These are phyloP conservation scores for Helleia helle DNA, from an alignment of 2,888 invertebrate genomes.

Conservation along the genomic window DNA sequence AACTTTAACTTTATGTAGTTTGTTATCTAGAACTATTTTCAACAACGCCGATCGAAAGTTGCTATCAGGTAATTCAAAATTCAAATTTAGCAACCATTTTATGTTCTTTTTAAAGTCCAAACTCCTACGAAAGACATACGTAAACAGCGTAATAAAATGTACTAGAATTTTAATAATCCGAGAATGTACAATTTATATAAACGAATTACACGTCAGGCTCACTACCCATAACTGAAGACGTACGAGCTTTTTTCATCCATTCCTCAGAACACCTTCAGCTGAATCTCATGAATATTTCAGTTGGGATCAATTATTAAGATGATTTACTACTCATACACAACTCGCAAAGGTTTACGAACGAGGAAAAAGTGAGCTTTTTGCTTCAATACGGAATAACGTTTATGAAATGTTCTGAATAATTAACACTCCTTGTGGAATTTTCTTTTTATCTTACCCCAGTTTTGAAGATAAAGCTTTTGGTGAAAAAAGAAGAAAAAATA, in stretches of 20 bases:
- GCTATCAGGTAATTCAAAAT: too few species aligned
- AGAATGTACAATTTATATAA: background rate
- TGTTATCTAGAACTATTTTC: too few species aligned
- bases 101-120: too few species aligned
- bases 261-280: slow-evolving; percentile 49
- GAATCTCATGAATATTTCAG: slow-evolving; percentile 69
- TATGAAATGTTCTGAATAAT: slow-evolving; percentile 19
- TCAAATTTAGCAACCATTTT: too few species aligned
- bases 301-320: slow-evolving; percentile 70
- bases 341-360: slow-evolving; percentile 19
- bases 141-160: background rate
- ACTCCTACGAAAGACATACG: too few species aligned
- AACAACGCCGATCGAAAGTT: too few species aligned
- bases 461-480: too few species aligned
- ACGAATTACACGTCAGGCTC: slow-evolving; percentile 33
- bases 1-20: too few species aligned
- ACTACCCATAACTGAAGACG: slow-evolving; percentile 42
- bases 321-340: slow-evolving; percentile 60
- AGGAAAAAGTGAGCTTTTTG: slow-evolving; percentile 15
- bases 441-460: too few species aligned
- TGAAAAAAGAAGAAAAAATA: too few species aligned
- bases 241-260: slow-evolving; percentile 58
- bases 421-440: slow-evolving; percentile 15
- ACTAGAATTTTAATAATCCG: background rate
- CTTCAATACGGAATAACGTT: slow-evolving; percentile 15